Percentiles rank a stretch among this genome's conserved stretches.
phyloP scores from a whole-genome alignment of 1,140 invertebrate species.

The Caenorhabditis brenneri region DNA sequence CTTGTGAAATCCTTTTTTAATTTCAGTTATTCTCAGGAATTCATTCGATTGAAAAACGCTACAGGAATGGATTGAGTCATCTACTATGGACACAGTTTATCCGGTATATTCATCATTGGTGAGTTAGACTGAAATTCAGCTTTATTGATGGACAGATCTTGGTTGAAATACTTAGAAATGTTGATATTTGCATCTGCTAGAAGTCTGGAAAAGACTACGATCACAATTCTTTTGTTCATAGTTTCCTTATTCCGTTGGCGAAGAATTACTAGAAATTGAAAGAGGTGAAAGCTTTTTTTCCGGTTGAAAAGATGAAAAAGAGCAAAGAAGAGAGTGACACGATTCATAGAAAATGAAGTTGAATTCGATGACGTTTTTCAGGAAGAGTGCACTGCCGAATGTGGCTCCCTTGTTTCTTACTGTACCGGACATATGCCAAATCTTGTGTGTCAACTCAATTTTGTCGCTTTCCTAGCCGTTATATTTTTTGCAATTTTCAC shows the following conservation, averaged over 20 bases:
- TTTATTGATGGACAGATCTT: background rate
- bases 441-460: constrained; percentile 21
- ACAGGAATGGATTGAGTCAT: background rate
- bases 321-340: background rate
- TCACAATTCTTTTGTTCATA: background rate
- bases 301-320: constrained; percentile 38
- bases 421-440: constrained; percentile 20
- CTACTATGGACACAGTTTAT: constrained; percentile 17
- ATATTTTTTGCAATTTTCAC: constrained; percentile 28
- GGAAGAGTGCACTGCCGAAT: constrained; percentile 37
- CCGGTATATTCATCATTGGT: constrained; percentile 27
- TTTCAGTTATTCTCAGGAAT: background rate
- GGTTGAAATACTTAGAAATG: background rate
- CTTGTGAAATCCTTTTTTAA: background rate
- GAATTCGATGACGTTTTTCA: constrained; percentile 12
- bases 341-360: background rate
- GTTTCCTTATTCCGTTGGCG: background rate
- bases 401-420: constrained; percentile 21
- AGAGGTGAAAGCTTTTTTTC: background rate
- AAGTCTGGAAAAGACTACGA: background rate
- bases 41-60: background rate
- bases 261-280: background rate
- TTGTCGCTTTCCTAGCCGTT: constrained; percentile 1
- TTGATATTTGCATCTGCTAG: background rate
- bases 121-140: background rate